Base-by-base conservation (phyloP, 2,888 invertebrate genomes). In the Gnatocerus cornutus region DNA sequence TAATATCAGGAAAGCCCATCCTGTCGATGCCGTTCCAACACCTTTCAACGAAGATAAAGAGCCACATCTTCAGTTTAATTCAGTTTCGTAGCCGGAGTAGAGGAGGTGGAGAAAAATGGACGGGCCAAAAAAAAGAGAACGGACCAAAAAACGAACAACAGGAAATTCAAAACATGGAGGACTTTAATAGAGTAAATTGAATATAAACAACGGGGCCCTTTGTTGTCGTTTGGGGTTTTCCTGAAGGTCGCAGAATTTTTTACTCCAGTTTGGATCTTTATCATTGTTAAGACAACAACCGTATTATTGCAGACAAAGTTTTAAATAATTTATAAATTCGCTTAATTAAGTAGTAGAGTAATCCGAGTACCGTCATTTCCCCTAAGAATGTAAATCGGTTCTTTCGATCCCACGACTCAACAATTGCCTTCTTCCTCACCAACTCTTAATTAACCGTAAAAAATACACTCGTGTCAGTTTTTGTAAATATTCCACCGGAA, bases 401-500 rank as follows among this genome's bases (percentile, higher is more conserved):
- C 64, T 27, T 43, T 37, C 33, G 48, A 29, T 74, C 73, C 72
- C 71, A 72, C 73, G 71, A 59, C 45, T 52, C 30, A 68, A 72
- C 74, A 74, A 74, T 74, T 74, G 68, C 73, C 71, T 67, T 72
- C 69, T 74, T 74, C 74, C 74, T 74, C 65, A 16, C 64, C 58
- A 50, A 43, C 13, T 53, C 66, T 71, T 72, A 72, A 73, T 73
- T 73, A 72, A 72, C 64, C 74, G 72, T 68, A 69, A 74, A 74
- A 73, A 69, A 66, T 64, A 58, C 53, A 41, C 71, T 63, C 61
- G 65, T 70, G 69, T 72, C 68, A 71, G 72, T 68, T 73, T 72
- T 74, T 75, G 67, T 74, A 73, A 74, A 76, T 69, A 61, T 71
- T 71, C 72, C 68, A 71, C 68, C 76, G 76, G 76, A 76, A 74